These are phyloP conservation scores for Tyrannus savana DNA, from an alignment of 2,113 vertebrate species.

Conservation along the genomic window DNA sequence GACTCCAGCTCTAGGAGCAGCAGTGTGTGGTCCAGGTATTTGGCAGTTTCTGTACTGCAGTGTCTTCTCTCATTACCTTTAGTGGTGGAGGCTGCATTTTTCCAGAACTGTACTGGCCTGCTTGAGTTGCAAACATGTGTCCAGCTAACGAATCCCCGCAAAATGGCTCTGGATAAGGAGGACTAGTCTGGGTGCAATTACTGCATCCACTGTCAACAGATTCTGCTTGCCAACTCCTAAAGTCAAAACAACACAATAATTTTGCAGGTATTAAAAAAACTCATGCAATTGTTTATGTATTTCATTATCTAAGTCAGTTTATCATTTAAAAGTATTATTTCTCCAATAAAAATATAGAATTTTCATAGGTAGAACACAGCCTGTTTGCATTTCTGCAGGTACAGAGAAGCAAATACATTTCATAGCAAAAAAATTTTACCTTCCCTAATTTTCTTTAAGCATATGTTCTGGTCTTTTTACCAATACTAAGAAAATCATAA, in stretches of 20 bases:
- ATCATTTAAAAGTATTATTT: background rate
- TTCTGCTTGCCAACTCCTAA: constrained; percentile 96
- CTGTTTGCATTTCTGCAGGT: background rate
- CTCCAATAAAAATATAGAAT: background rate
- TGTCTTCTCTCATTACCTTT: constrained; percentile 78
- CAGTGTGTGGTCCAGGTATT: background rate
- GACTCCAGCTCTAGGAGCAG: background rate
- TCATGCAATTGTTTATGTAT: background rate
- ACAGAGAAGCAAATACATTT: background rate
- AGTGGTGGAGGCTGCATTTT: constrained; percentile 66
- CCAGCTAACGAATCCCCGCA: constrained; percentile 74
- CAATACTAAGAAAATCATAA: background rate
- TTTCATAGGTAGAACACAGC: background rate
- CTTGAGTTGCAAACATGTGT: constrained; percentile 72
- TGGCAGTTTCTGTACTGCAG: background rate
- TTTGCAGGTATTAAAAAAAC: background rate
- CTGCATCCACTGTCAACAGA: constrained; percentile 95
- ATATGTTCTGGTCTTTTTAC: background rate
- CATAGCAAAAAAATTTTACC: background rate
- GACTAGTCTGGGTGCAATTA: constrained; percentile 86
- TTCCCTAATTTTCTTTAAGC: background rate
- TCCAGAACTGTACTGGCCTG: constrained; percentile 77
- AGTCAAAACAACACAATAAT: background rate
- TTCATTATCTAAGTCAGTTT: background rate
- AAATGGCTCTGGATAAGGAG: constrained; percentile 80